Evolutionary conservation across 64 coral and sea anemone species (phyloP).

Genomic region (Orbicella faveolata): DNA sequence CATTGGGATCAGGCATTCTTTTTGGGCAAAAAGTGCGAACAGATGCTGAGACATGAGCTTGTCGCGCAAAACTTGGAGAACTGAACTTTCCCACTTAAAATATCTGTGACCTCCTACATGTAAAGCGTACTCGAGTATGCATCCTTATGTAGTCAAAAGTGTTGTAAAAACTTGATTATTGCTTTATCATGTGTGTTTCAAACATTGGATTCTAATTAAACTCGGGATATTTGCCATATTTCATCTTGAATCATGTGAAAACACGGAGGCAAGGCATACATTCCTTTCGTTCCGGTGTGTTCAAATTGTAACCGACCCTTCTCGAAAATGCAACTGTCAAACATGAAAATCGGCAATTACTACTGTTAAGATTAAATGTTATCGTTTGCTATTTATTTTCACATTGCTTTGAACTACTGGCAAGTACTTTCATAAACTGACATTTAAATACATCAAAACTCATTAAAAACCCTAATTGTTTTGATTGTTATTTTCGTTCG

Average conservation of each 20-base stretch:
- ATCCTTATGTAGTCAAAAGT: too few species aligned
- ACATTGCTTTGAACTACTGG: too few species aligned
- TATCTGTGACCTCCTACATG: too few species aligned
- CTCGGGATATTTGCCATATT: background rate
- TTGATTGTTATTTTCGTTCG: background rate
- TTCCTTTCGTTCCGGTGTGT: slow-evolving; percentile 21
- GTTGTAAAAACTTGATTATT: too few species aligned
- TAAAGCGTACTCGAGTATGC: too few species aligned
- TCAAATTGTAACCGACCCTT: background rate
- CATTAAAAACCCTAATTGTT: background rate
- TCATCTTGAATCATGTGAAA: background rate
- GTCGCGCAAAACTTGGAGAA: too few species aligned
- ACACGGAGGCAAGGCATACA: background rate
- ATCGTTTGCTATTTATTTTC: too few species aligned
- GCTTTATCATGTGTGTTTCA: too few species aligned
- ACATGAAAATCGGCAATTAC: background rate
- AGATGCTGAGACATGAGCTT: background rate
- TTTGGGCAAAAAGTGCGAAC: background rate
- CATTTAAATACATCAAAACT: background rate
- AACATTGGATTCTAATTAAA: too few species aligned
- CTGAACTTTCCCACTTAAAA: too few species aligned
- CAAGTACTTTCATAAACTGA: background rate
- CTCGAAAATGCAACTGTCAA: background rate
- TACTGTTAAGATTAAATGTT: too few species aligned
- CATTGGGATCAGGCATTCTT: background rate